Evolutionary conservation across 2,888 invertebrate genomes (phyloP), one percentile per base, ranked within the genome.

Genomic region (Cephus runcator): DNA sequence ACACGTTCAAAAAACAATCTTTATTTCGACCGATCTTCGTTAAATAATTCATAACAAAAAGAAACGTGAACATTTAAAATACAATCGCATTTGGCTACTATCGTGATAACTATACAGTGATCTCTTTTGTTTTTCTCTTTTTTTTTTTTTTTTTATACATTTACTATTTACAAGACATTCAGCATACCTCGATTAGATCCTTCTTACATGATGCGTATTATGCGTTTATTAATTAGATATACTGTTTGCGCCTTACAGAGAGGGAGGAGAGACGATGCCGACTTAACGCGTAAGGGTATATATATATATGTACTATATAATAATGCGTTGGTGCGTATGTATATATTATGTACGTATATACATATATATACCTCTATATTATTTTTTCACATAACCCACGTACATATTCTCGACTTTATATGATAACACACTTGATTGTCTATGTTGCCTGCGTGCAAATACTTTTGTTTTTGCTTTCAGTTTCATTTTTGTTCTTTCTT

Each of bases 101-200:
- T 81, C 75, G 78, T 81, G 78, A 78, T 81, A 82, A 36, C 74
- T 75, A 73, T 68, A 77, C 34, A 75, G 30, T 33, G 12, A 40
- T 75, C 36, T 30, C 23, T 74, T 35, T 69, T 56, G 11, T 34
- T 12, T 11, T 33, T 33, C 33, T n/a, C n/a, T n/a, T 31, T 31
- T 33, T 0, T 33, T 4, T 4, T n/a, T n/a, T 31, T 73, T 35
- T n/a, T 74, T 74, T 76, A 84, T 85, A 87, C 83, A 84, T 77
- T 84, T 80, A 86, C 80, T 87, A 87, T 87, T 83, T 87, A 87
- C 87, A 87, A 83, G 82, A 87, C 84, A 86, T 83, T 83, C 78
- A 86, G 73, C 76, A 76, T 80, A 77, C 23, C 69, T 78, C 73
- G 40, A 76, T 74, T 78, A 76, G 77, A 82, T 80, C 82, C 78